A percentile compares a stretch with the other conserved stretches of the same genome.
Conservation (phyloP, 2,888 invertebrate genomes). For the Epiblema foenella region DNA sequence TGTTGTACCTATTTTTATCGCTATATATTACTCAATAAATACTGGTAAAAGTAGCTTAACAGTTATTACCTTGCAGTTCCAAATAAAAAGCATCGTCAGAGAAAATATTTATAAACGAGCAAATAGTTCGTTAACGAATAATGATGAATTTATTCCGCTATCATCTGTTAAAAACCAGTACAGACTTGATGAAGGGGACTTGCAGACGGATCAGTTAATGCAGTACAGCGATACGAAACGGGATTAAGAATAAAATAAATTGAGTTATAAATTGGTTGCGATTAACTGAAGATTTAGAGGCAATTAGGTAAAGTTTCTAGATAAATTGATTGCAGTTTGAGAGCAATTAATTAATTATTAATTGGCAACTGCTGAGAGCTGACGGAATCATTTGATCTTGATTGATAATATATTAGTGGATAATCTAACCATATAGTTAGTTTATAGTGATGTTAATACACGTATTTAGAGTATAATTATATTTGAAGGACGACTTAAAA, state of each 20-base stretch:
- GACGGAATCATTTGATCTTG: neutral
- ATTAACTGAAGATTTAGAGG: constrained; percentile 56
- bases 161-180: constrained; percentile 27
- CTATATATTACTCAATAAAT: too few relatives aligned
- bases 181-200: constrained; percentile 48
- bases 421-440: neutral
- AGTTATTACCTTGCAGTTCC: neutral
- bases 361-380: constrained; percentile 40
- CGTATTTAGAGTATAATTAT: too few relatives aligned
- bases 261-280: constrained; percentile 56
- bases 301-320: constrained; percentile 58
- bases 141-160: constrained; percentile 29
- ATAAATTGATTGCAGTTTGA: constrained; percentile 53
- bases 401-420: neutral
- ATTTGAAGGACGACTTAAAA: too few relatives aligned
- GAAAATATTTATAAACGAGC: neutral
- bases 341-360: constrained; percentile 58
- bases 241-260: constrained; percentile 58
- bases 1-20: too few relatives aligned
- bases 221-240: constrained; percentile 22
- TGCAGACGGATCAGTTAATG: constrained; percentile 27
- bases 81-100: neutral
- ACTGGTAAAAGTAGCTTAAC: too few relatives aligned
- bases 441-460: too few relatives aligned
- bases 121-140: neutral